Evolutionary conservation across 2,888 invertebrate species (phyloP).

Genomic region (Furcula furcula): DNA sequence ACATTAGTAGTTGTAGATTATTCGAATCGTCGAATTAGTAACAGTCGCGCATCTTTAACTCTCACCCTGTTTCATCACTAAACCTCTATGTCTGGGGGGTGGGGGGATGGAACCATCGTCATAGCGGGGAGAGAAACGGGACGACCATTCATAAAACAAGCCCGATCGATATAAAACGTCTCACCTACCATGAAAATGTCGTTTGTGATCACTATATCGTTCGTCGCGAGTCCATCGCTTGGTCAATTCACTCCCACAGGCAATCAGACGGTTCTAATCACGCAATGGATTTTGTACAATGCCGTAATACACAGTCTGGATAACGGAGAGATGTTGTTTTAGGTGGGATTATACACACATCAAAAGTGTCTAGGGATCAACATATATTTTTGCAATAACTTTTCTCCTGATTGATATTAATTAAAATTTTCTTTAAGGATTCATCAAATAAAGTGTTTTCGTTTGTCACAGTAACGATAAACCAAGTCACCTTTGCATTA

Average conservation of each 20-base stretch:
- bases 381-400: no score
- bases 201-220: slow-evolving; percentile 26
- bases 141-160: slow-evolving; percentile 74
- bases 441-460: no score
- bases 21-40: no score
- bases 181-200: slow-evolving; percentile 39
- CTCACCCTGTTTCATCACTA: no score
- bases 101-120: slow-evolving; percentile 6
- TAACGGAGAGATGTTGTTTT: slow-evolving; percentile 25
- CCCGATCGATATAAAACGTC: slow-evolving; percentile 67
- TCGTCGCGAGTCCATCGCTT: slow-evolving; percentile 21
- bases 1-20: no score
- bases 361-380: no score
- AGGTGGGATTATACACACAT: slow-evolving; percentile 32
- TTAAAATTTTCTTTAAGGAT: no score
- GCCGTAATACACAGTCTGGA: slow-evolving; percentile 12
- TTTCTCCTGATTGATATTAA: no score
- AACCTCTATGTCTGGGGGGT: slow-evolving; percentile 29
- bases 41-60: slow-evolving; percentile 1
- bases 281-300: slow-evolving; percentile 34
- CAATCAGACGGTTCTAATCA: slow-evolving; percentile 13
- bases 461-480: no score
- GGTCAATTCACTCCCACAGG: slow-evolving; percentile 28
- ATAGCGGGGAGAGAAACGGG: slow-evolving; percentile 26
- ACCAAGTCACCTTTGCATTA: no score